Evolutionary conservation across 2,888 invertebrate genomes (phyloP).

Genomic region (Ischnura elegans): DNA sequence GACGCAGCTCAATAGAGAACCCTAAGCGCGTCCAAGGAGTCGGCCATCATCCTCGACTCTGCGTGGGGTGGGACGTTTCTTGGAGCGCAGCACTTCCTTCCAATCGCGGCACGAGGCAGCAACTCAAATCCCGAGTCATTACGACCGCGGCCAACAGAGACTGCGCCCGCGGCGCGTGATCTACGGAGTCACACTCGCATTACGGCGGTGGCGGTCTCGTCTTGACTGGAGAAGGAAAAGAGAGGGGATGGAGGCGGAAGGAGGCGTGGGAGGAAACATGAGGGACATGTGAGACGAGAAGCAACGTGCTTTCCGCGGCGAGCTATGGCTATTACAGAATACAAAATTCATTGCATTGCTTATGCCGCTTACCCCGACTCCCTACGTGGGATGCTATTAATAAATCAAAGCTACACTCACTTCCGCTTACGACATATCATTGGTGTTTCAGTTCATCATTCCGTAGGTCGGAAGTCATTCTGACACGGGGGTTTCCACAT

Average conservation of each 20-base stretch:
- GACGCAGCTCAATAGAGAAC: constrained; percentile 17
- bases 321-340: neutral
- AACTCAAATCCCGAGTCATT: neutral
- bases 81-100: constrained; percentile 14
- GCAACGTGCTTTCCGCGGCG: neutral
- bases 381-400: no score
- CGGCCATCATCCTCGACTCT: neutral
- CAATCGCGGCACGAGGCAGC: constrained; percentile 16
- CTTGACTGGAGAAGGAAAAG: neutral
- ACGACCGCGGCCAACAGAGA: neutral
- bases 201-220: neutral
- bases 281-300: neutral
- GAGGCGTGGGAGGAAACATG: neutral
- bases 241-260: neutral
- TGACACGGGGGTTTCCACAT: no score
- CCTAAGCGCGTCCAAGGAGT: constrained; percentile 5
- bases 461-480: no score
- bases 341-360: neutral
- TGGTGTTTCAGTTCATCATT: no score
- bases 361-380: neutral
- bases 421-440: no score
- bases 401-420: no score
- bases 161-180: constrained; percentile 1
- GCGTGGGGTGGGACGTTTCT: neutral
- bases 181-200: constrained; percentile 7